Base-by-base conservation (phyloP, 2,797 vertebrate genomes). In the Hemibagrus guttatus region DNA sequence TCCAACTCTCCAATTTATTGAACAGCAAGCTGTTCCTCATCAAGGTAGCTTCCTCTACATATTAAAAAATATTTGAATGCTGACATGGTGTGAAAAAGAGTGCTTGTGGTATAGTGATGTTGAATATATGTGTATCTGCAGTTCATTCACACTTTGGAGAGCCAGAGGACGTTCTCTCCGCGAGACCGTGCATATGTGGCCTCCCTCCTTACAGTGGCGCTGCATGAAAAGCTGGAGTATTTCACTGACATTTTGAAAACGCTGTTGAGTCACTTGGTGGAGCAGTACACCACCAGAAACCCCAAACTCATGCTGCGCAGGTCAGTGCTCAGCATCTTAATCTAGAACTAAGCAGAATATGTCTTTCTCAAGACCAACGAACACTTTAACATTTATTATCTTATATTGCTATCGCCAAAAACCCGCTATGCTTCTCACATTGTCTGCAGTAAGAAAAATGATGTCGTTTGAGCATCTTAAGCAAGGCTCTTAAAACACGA, bases 1-100 rank as follows among this genome's bases (percentile, higher is more conserved):
- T 98, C 75, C 98, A 99, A 93, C 96, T 99, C 63, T 99, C 98
- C 83, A 99, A 99, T 91, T 95, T 99, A 86, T 97, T 99, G 87
- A 99, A 99, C 94, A 99, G 98, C 94, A 99, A 99, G 89, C 97
- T 99, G 79, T 99, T 99, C 92, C 97, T 99, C 92, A 99, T 97
- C 89, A 99, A 99, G 98, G 98, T 99, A 94, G 9, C 39, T 17
- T 49, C 35, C 58, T 64, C 26, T 64, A 64, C 3, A 49, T 7
- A 19, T 42, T 13, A 21, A 54, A 28, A 23, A 9, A 31, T 56
- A 8, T 26, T 39, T 23, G 7, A 35, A 21, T 31, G 17, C 75
- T 56, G 49, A 58, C 28, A 16, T 59, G 23, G 6, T 16, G 17
- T 1, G 39, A 26, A 26, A 63, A 49, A 0, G 6, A 21, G 11